Evolutionary conservation across 2,888 invertebrate species (phyloP).

Genomic region (Agriopis aurantiaria): DNA sequence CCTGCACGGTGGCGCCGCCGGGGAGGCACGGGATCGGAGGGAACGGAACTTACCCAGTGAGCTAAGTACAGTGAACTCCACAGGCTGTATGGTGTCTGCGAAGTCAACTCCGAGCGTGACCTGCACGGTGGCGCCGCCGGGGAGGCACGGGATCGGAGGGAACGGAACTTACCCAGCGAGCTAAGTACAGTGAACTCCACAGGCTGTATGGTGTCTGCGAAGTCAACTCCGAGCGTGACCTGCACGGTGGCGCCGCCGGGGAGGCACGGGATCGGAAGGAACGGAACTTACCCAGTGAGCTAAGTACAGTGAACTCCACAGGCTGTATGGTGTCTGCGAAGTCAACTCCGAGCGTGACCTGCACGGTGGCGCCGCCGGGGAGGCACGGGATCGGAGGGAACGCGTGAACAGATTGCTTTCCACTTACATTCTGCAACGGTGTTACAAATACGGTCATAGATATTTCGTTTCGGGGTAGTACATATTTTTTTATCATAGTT

Average conservation of each 20-base stretch:
- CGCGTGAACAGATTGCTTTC: slow-evolving; percentile 69
- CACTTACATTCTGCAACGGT: slow-evolving; percentile 64
- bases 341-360: slow-evolving; percentile 93
- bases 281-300: slow-evolving; percentile 83
- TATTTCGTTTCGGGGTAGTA: too few species aligned
- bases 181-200: slow-evolving; percentile 92
- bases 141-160: too few species aligned
- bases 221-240: slow-evolving; percentile 94
- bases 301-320: slow-evolving; percentile 91
- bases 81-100: slow-evolving; percentile 94
- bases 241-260: slow-evolving; percentile 88
- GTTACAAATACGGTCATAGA: not conserved
- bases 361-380: slow-evolving; percentile 87
- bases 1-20: slow-evolving; percentile 88
- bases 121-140: too few species aligned
- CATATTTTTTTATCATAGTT: too few species aligned
- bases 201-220: slow-evolving; percentile 96
- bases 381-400: slow-evolving; percentile 85
- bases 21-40: slow-evolving; percentile 86
- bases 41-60: slow-evolving; percentile 80
- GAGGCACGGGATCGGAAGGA: slow-evolving; percentile 85
- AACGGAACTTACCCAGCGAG: slow-evolving; percentile 76
- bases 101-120: too few species aligned
- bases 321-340: slow-evolving; percentile 97
- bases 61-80: slow-evolving; percentile 91